These are phyloP conservation scores for Bufotes viridis DNA, from an alignment of 2,797 vertebrate genomes.

Conservation along the genomic window DNA sequence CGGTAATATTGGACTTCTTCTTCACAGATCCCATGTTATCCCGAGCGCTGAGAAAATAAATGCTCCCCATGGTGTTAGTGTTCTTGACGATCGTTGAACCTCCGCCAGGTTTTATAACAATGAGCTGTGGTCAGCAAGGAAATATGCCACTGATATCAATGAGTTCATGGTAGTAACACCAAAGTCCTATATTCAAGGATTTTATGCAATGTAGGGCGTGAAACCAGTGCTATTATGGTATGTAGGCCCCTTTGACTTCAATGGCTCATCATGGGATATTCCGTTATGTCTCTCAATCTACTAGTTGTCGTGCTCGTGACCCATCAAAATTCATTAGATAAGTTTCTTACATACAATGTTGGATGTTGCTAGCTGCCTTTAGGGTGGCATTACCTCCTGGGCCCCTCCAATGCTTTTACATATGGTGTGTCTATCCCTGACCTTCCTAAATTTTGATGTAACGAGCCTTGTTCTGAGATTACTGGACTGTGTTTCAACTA, in stretches of 20 bases:
- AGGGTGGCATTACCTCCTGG: no score
- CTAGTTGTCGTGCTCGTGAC: background rate
- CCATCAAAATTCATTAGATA: background rate
- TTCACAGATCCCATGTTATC: constrained; percentile 5
- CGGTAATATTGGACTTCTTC: background rate
- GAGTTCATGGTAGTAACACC: background rate
- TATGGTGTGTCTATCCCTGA: background rate
- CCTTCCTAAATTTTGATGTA: background rate
- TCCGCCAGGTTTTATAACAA: background rate
- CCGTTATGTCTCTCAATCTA: background rate
- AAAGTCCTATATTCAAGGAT: background rate
- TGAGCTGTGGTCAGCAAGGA: background rate
- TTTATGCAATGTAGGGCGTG: background rate
- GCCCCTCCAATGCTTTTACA: background rate
- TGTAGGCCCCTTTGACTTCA: background rate
- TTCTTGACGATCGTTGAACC: background rate
- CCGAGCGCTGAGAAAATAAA: background rate
- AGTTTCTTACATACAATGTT: background rate
- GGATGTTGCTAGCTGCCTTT: background rate
- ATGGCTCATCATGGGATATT: background rate
- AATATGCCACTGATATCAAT: background rate
- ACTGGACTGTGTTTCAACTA: background rate
- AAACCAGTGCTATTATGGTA: background rate
- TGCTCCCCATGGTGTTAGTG: background rate
- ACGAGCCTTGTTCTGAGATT: background rate